These are phyloP conservation scores for Heterotilapia buettikoferi DNA, from an alignment of 2,113 vertebrate genomes.

Conservation along the genomic window DNA sequence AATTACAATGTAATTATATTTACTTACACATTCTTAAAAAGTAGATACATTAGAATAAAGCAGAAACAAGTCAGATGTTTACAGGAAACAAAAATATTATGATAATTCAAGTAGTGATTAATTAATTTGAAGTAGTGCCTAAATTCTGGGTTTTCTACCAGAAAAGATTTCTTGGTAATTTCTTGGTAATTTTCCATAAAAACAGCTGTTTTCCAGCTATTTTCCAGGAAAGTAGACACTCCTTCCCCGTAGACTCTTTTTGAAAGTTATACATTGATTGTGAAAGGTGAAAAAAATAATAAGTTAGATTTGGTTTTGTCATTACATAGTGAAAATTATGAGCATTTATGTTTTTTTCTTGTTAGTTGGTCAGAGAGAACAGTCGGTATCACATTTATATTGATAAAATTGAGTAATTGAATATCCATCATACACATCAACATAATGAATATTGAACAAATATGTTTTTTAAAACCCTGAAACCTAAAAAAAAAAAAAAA, in stretches of 20 bases:
- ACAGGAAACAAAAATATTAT: neutral
- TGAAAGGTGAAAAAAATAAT: neutral
- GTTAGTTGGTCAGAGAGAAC: neutral
- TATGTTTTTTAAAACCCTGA: neutral
- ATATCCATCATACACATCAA: neutral
- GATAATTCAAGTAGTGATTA: neutral
- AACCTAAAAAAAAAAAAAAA: rapidly evolving
- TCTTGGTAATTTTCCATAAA: neutral
- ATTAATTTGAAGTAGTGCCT: neutral
- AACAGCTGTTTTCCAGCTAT: neutral
- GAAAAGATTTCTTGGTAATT: neutral
- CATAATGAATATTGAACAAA: neutral
- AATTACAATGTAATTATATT: neutral
- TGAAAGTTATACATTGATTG: neutral
- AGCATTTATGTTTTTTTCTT: neutral
- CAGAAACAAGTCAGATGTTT: neutral
- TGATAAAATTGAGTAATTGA: neutral
- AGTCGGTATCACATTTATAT: neutral
- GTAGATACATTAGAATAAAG: neutral
- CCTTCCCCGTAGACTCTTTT: rapidly evolving
- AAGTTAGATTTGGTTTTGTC: neutral
- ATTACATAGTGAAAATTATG: neutral
- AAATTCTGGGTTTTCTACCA: rapidly evolving
- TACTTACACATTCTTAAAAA: neutral
- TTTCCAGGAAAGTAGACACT: neutral